Percentiles rank a stretch among this genome's conserved stretches.
phyloP scores from a whole-genome alignment of 2,888 invertebrate genomes.

The Cataglyphis cursor region DNA sequence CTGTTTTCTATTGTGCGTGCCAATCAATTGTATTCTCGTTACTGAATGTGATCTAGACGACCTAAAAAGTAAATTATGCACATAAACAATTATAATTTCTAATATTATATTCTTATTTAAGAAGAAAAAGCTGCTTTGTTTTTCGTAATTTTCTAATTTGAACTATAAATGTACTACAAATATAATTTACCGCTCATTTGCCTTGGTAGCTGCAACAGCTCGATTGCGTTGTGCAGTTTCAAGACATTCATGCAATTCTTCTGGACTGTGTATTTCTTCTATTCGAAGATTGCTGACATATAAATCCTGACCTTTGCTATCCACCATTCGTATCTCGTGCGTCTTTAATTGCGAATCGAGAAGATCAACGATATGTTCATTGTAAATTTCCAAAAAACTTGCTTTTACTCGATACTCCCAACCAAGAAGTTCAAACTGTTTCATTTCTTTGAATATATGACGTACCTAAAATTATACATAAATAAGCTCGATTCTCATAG shows the following conservation, averaged over 20 bases:
- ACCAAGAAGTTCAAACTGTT: slow-evolving; percentile 91
- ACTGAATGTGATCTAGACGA: slow-evolving; percentile 91
- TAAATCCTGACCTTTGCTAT: slow-evolving; percentile 90
- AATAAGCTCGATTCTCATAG: not conserved
- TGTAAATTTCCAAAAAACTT: slow-evolving; percentile 95
- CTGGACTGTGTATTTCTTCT: slow-evolving; percentile 89
- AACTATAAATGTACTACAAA: not conserved
- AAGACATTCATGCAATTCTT: slow-evolving; percentile 91
- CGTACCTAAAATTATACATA: slow-evolving; percentile 76
- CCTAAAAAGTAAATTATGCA: slow-evolving; percentile 69
- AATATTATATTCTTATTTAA: not conserved
- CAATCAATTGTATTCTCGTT: slow-evolving; percentile 91
- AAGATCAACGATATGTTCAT: slow-evolving; percentile 93
- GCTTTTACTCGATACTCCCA: slow-evolving; percentile 93
- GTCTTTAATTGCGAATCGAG: slow-evolving; percentile 90
- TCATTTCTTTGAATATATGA: slow-evolving; percentile 91
- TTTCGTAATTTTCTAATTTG: not conserved
- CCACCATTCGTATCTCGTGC: slow-evolving; percentile 92
- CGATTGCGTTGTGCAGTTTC: slow-evolving; percentile 93
- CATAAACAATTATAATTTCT: not conserved
- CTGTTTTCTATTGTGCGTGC: slow-evolving; percentile 89
- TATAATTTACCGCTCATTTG: slow-evolving; percentile 89
- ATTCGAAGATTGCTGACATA: slow-evolving; percentile 92
- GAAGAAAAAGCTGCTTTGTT: not conserved
- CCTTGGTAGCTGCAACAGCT: slow-evolving; percentile 92